phyloP scores from a whole-genome alignment of 2,797 vertebrate species.

The Sebastes flavidus region DNA sequence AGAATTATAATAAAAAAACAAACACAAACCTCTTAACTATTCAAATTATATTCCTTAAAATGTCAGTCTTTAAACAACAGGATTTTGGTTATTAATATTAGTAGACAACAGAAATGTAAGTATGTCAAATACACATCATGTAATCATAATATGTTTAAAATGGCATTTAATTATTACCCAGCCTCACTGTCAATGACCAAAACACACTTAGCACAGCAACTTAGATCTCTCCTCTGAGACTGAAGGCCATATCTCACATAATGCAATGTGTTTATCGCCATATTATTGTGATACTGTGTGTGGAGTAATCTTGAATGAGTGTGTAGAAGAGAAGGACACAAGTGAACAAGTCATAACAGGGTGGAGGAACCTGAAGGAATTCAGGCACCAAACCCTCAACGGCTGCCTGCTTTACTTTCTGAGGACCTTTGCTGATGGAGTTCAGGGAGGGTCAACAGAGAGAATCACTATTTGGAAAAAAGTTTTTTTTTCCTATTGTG shows the following conservation, averaged over 20 bases:
- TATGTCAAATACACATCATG: neutral
- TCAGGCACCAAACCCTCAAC: neutral
- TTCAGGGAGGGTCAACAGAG: neutral
- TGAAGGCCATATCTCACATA: neutral
- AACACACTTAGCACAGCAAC: neutral
- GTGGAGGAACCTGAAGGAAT: conserved; percentile 38
- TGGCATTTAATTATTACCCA: neutral
- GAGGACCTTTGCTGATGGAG: neutral
- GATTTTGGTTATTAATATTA: neutral
- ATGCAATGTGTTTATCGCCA: neutral
- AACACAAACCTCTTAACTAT: neutral
- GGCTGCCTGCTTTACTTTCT: neutral
- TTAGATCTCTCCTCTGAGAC: neutral
- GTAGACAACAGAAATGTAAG: neutral
- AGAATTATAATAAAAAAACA: neutral
- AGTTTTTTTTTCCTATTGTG: neutral
- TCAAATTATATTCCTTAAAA: neutral
- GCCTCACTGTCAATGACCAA: neutral
- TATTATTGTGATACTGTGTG: neutral
- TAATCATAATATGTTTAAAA: neutral
- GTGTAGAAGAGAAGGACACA: neutral
- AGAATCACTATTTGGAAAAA: neutral
- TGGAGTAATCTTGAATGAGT: neutral
- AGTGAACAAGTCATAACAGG: conserved; percentile 60
- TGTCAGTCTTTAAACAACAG: neutral